A percentile compares a stretch with the other conserved stretches of the same genome.
Evolutionary conservation across 2,113 vertebrate species (phyloP).

Genomic region (Polypterus senegalus): DNA sequence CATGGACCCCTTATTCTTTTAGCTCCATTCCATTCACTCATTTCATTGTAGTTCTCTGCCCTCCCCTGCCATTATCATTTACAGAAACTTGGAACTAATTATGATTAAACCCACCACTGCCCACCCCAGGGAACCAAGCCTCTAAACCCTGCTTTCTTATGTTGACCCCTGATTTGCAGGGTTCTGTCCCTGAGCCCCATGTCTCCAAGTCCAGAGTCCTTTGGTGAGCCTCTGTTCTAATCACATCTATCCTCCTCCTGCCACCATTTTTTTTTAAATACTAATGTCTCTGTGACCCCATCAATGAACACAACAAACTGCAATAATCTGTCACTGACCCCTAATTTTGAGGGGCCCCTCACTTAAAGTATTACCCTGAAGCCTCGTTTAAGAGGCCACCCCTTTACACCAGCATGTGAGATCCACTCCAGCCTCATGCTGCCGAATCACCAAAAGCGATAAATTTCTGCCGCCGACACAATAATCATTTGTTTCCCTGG

Average conservation of each 20-base stretch:
- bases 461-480: slow-evolving; percentile 13
- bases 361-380: slow-evolving; percentile 21
- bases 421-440: neutral
- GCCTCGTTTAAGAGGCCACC: slow-evolving; percentile 23
- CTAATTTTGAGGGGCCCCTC: slow-evolving; percentile 9
- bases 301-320: slow-evolving; percentile 10
- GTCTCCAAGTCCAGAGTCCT: too few species aligned
- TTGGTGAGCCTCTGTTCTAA: too few species aligned
- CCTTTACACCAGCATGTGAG: slow-evolving; percentile 9
- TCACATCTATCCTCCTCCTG: slow-evolving; percentile 12
- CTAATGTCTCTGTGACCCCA: slow-evolving; percentile 13
- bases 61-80: too few species aligned
- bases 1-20: too few species aligned
- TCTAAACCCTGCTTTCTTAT: too few species aligned
- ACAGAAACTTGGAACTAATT: too few species aligned
- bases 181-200: too few species aligned
- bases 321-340: neutral
- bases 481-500: slow-evolving; percentile 23
- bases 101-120: too few species aligned
- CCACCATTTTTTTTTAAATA: slow-evolving; percentile 27
- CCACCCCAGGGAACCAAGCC: too few species aligned
- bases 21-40: too few species aligned
- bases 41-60: too few species aligned
- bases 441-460: slow-evolving; percentile 17
- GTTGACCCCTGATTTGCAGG: too few species aligned